Conservation (phyloP, 92 coral and sea anemone genomes). For the Phenganax subtilis region DNA sequence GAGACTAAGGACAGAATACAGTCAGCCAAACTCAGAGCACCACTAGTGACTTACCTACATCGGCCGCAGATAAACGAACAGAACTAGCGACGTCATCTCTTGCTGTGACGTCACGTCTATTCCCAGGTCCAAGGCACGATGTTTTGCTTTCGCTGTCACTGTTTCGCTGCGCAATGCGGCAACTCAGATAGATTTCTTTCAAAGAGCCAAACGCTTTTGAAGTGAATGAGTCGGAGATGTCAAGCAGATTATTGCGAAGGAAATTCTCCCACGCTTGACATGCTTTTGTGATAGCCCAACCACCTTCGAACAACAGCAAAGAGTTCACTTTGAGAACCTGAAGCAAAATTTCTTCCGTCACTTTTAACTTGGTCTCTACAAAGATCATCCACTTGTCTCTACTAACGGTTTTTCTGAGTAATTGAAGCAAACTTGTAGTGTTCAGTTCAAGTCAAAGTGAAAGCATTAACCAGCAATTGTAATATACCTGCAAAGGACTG, state of each 20-base stretch:
- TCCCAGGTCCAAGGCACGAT: background rate
- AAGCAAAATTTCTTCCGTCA: background rate
- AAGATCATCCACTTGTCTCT: background rate
- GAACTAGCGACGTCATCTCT: background rate
- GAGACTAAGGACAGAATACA: no score
- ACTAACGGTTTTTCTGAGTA: no score
- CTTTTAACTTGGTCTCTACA: slow-evolving; percentile 34
- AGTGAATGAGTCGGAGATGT: slow-evolving; percentile 37
- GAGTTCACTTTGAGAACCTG: slow-evolving; percentile 77
- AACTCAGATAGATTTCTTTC: slow-evolving; percentile 72
- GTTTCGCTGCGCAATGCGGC: slow-evolving; percentile 35
- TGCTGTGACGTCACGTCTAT: background rate
- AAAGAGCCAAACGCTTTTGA: slow-evolving; percentile 49
- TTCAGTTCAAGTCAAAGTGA: no score
- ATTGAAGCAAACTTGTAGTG: no score
- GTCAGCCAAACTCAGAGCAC: no score
- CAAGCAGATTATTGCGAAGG: slow-evolving; percentile 52
- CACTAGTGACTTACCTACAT: background rate
- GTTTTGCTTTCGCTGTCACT: background rate
- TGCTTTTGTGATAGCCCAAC: slow-evolving; percentile 59
- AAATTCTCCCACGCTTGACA: slow-evolving; percentile 83
- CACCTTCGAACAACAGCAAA: slow-evolving; percentile 80
- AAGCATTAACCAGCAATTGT: no score
- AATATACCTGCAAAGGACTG: slow-evolving; percentile 50
- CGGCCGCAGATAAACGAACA: background rate